phyloP scores from a whole-genome alignment of 2,888 invertebrate species.

The Drosophila quinaria region DNA sequence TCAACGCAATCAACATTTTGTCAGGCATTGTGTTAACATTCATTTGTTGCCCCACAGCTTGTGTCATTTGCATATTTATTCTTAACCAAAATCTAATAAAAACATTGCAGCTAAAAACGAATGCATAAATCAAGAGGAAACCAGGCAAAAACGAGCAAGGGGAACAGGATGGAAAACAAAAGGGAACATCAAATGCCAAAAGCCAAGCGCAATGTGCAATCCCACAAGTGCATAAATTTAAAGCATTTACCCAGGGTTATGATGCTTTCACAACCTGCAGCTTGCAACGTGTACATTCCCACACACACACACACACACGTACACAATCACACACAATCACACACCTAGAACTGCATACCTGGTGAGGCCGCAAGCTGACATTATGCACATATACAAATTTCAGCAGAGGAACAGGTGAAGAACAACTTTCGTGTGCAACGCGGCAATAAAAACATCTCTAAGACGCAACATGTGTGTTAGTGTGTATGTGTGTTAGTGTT shows the following conservation, averaged over 20 bases:
- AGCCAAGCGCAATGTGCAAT: slow-evolving; percentile 58
- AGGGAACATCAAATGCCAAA: slow-evolving; percentile 37
- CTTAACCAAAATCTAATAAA: slow-evolving; percentile 69
- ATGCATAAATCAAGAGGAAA: slow-evolving; percentile 63
- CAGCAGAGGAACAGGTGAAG: not conserved
- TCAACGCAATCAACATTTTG: slow-evolving; percentile 57
- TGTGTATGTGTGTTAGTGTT: slow-evolving; percentile 13
- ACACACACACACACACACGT: slow-evolving; percentile 11
- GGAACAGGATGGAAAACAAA: not conserved
- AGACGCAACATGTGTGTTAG: slow-evolving; percentile 42
- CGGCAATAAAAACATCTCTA: slow-evolving; percentile 41
- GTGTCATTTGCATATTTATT: slow-evolving; percentile 59
- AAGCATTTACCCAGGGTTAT: slow-evolving; percentile 62
- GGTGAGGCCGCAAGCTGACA: slow-evolving; percentile 41
- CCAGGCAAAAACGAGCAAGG: not conserved
- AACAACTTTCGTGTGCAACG: slow-evolving; percentile 42
- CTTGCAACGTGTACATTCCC: slow-evolving; percentile 5
- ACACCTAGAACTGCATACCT: slow-evolving; percentile 14
- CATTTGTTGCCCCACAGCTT: slow-evolving; percentile 41
- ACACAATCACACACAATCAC: slow-evolving; percentile 1
- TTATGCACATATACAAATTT: slow-evolving; percentile 30
- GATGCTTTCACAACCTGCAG: slow-evolving; percentile 34
- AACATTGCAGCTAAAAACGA: slow-evolving; percentile 58
- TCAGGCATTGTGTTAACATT: slow-evolving; percentile 50
- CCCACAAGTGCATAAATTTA: slow-evolving; percentile 78